Conservation (phyloP, 2,888 invertebrate species). For the Phyto melanocephala region DNA sequence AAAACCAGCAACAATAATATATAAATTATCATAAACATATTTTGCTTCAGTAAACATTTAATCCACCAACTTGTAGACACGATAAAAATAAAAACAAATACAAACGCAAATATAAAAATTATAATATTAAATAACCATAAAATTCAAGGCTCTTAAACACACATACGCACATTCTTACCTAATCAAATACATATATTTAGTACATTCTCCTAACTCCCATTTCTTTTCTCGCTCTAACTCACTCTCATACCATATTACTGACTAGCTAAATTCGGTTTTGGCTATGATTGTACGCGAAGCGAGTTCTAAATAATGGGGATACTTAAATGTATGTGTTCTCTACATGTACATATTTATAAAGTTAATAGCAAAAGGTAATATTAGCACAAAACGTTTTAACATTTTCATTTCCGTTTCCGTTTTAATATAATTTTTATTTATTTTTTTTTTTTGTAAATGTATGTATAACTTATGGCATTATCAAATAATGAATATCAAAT, state of each 20-base stretch:
- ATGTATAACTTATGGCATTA: slow-evolving; percentile 66
- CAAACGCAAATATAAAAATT: slow-evolving; percentile 51
- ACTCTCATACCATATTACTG: background rate
- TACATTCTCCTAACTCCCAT: no score
- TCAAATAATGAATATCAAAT: slow-evolving; percentile 70
- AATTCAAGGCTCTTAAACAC: background rate
- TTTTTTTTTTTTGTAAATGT: background rate
- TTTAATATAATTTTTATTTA: slow-evolving; percentile 28
- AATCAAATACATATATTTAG: no score
- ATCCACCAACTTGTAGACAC: slow-evolving; percentile 66
- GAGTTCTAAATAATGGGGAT: background rate
- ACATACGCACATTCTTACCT: background rate
- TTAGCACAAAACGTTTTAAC: slow-evolving; percentile 64
- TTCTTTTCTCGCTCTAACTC: background rate
- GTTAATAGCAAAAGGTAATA: slow-evolving; percentile 39
- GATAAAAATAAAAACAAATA: slow-evolving; percentile 34
- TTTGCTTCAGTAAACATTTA: slow-evolving; percentile 65
- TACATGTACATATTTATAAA: background rate
- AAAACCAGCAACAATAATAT: background rate
- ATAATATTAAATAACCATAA: slow-evolving; percentile 63
- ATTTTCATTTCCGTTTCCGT: slow-evolving; percentile 67
- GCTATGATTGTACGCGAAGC: background rate
- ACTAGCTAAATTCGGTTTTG: background rate
- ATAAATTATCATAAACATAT: slow-evolving; percentile 65
- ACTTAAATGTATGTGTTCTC: background rate